Evolutionary conservation across 2,113 vertebrate species (phyloP).

Genomic region (Aspiorhynchus laticeps): DNA sequence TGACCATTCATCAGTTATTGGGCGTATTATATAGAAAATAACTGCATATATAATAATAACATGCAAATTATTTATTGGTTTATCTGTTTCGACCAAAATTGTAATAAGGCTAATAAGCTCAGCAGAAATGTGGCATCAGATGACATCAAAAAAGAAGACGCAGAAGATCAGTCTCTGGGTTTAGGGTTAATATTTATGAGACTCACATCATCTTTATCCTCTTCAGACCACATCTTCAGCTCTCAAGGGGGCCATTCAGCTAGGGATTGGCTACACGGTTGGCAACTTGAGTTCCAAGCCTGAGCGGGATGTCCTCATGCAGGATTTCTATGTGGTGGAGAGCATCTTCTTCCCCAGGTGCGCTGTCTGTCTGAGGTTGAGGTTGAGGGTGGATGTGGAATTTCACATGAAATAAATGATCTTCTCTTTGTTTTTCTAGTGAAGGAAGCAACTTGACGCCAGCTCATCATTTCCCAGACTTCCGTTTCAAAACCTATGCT

Average conservation of each 20-base stretch:
- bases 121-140: background rate
- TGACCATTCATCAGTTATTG: background rate
- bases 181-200: background rate
- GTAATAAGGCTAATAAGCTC: background rate
- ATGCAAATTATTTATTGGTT: background rate
- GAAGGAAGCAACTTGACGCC: constrained; percentile 98
- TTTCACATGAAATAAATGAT: background rate
- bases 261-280: constrained; percentile 98
- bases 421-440: constrained; percentile 67
- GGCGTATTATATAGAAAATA: background rate
- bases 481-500: constrained; percentile 98
- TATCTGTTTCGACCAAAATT: background rate
- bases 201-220: background rate
- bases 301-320: constrained; percentile 96
- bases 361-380: background rate
- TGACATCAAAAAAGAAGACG: background rate
- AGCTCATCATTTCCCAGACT: constrained; percentile 96
- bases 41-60: background rate
- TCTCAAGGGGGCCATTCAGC: constrained; percentile 96
- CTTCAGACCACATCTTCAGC: constrained; percentile 94
- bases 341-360: constrained; percentile 99
- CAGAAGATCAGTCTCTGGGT: background rate
- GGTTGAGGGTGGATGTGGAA: background rate
- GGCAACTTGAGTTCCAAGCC: constrained; percentile 98
- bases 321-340: constrained; percentile 98